Evolutionary conservation across 2,888 invertebrate genomes (phyloP), one percentile per base, ranked within the genome.

Genomic region (Elysia crispata): DNA sequence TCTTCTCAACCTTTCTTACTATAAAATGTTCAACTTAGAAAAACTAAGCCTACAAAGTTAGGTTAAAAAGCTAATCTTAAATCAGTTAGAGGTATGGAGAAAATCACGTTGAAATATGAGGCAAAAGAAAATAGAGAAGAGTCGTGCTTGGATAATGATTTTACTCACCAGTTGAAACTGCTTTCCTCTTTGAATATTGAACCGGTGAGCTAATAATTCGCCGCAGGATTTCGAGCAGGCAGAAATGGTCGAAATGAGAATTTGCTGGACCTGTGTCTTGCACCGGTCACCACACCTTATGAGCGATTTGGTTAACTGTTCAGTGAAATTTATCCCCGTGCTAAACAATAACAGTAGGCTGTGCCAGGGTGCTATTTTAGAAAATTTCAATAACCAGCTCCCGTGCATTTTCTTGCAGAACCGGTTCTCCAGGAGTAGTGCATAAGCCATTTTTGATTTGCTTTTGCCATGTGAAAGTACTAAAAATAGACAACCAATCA

Each of bases 401-500:
- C 73, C 64, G 78, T 64, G 66, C 67, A 54, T 25, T 78, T 83
- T 41, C 78, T 79, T 62, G 84, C 49, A 79, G 79, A 84, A 84
- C 84, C 83, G 84, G 84, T 84, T 84, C 66, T 80, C 70, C 79
- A 30, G 67, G 77, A 30, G 54, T 28, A 6, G 41, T 6, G 41
- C 11, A 11, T 3, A 41, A 3, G 41, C 3, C 41, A 41, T 41
- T 41, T n/a, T 41, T 41, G 41, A 3, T 11, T 41, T 41, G 41
- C 41, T 11, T 41, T 41, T 79, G 82, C 84, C 83, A 81, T 69
- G 76, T 69, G 78, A 82, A 74, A 72, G 69, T 20, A 49, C 62
- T 82, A 80, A 67, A 72, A 74, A 79, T 83, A 84, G 79, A 64
- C 57, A 70, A 20, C 84, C 84, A 84, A 84, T 84, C 41, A 41